Evolutionary conservation across 2,797 vertebrate genomes (phyloP), one percentile per base, ranked within the genome.

Genomic region (Chrosomus eos): DNA sequence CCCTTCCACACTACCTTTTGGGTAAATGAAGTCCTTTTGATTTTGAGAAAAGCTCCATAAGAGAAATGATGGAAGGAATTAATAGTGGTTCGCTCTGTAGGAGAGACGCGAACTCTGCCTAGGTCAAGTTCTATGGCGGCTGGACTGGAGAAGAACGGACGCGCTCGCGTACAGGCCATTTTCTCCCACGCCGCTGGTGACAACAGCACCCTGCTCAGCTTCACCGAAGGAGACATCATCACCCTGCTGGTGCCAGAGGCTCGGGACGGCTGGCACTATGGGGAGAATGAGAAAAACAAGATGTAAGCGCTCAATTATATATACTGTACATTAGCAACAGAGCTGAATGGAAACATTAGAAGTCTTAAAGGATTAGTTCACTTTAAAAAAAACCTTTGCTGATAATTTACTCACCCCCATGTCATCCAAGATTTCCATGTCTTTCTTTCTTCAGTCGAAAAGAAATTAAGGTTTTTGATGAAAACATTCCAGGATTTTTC

Each of bases 111-210:
- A 92, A 99, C 98, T 2, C 94, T 99, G 90, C 98, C 98, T 0
- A 95, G 98, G 89, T 99, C 98, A 83, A 99, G 98, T 91, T 99
- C 98, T 89, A 99, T 99, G 98, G 98, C 98, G 0, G 98, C 98
- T 0, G 98, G 98, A 68, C 94, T 99, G 71, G 98, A 99, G 91
- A 97, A 97, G 90, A 99, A 99, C 0, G 97, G 97, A 14, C 96
- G 98, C 74, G 92, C 94, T 79, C 96, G 97, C 58, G 98, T 99
- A 33, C 97, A 99, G 90, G 98, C 98, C 91, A 98, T 99, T 89
- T 99, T 99, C 94, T 99, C 98, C 2, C 98, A 99, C 0, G 96
- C 98, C 1, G 98, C 98, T 0, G 97, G 98, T 0, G 98, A 98
- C 90, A 99, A 99, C 94, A 92, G 94, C 94, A 99, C 98, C 85